phyloP scores from a whole-genome alignment of 2,113 vertebrate species.

The Natator depressus region DNA sequence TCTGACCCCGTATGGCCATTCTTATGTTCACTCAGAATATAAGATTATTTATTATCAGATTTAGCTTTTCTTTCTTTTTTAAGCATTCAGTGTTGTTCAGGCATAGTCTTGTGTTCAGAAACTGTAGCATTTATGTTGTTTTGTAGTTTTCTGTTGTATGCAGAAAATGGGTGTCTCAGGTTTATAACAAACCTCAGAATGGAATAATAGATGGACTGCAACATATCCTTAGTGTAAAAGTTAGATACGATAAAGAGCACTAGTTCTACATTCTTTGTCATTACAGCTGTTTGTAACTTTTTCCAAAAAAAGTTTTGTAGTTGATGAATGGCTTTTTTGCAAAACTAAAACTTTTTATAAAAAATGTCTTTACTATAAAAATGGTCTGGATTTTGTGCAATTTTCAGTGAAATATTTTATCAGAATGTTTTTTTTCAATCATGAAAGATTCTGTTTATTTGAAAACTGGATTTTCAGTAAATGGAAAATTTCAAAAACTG shows the following conservation, averaged over 20 bases:
- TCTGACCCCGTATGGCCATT: neutral
- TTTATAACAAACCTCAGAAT: neutral
- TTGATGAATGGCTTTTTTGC: neutral
- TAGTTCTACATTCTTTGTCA: neutral
- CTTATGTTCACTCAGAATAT: neutral
- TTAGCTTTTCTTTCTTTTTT: neutral
- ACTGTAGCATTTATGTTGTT: neutral
- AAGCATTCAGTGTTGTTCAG: neutral
- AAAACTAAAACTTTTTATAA: neutral
- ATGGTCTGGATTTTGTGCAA: neutral
- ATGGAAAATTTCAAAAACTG: neutral
- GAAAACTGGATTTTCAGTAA: neutral
- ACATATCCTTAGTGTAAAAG: neutral
- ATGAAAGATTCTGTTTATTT: neutral
- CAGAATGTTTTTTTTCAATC: neutral
- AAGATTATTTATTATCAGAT: neutral
- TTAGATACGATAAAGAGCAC: neutral
- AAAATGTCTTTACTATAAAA: neutral
- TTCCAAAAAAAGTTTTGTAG: neutral
- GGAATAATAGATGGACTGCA: neutral
- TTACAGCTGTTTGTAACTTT: neutral
- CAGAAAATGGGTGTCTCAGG: neutral
- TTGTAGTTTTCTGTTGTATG: neutral
- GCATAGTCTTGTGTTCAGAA: neutral
- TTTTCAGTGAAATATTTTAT: neutral